Percentiles rank a stretch among this genome's conserved stretches.
These are phyloP conservation scores for Oophaga pumilio DNA, from an alignment of 2,113 vertebrate species.

Conservation along the genomic window DNA sequence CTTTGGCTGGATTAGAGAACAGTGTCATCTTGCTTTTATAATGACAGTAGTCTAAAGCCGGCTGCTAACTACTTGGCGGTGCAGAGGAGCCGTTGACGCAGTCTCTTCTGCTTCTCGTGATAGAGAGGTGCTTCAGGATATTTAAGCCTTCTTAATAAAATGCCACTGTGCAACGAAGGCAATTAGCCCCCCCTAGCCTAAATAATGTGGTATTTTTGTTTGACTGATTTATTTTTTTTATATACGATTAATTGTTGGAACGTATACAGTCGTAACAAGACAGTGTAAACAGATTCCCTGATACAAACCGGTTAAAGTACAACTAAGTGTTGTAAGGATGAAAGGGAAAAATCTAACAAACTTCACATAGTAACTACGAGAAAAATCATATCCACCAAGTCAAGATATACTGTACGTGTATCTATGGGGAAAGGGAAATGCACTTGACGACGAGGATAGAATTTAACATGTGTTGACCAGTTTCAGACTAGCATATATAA, in stretches of 20 bases:
- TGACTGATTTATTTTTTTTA: not conserved
- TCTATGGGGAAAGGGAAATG: too few relatives aligned
- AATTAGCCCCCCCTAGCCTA: constrained; percentile 59
- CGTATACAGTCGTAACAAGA: not conserved
- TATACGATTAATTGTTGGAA: not conserved
- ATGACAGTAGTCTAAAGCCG: constrained; percentile 81
- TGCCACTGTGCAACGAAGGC: constrained; percentile 61
- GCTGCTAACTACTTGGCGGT: constrained; percentile 71
- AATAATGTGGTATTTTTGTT: not conserved
- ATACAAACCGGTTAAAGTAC: too few relatives aligned
- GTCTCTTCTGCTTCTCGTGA: constrained; percentile 75
- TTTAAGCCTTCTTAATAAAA: constrained; percentile 59
- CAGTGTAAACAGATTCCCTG: not conserved
- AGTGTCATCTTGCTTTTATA: constrained; percentile 84
- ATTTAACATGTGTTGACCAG: too few relatives aligned
- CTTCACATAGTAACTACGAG: too few relatives aligned
- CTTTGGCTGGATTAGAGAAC: constrained; percentile 86
- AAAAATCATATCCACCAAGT: too few relatives aligned
- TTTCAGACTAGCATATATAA: too few relatives aligned
- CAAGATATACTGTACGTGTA: too few relatives aligned
- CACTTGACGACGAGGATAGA: too few relatives aligned
- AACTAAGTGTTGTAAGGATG: too few relatives aligned
- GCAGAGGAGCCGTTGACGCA: constrained; percentile 63
- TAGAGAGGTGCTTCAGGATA: constrained; percentile 44
- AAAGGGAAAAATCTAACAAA: too few relatives aligned